Conservation (phyloP, 2,888 invertebrate species). For the Protophormia terraenovae region DNA sequence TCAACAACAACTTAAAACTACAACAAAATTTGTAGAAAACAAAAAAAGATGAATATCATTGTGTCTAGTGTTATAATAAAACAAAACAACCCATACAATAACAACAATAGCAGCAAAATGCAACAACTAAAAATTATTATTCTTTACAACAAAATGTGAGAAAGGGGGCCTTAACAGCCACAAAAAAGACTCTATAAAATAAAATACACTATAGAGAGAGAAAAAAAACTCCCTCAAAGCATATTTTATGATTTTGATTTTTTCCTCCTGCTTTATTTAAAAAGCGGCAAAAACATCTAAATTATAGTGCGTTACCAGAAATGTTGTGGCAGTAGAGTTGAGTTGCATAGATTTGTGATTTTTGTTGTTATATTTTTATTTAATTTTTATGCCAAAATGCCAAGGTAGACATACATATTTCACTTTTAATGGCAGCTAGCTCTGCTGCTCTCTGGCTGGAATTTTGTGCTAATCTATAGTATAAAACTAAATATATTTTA, state of each 20-base stretch:
- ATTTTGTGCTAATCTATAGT: not conserved
- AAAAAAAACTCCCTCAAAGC: slow-evolving; percentile 61
- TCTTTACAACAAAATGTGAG: slow-evolving; percentile 43
- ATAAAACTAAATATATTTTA: not conserved
- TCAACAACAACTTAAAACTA: slow-evolving; percentile 14
- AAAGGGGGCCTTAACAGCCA: slow-evolving; percentile 30
- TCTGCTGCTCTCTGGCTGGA: not conserved
- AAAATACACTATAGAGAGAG: not conserved
- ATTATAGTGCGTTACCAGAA: slow-evolving; percentile 62
- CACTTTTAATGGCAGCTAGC: slow-evolving; percentile 64
- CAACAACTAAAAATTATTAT: slow-evolving; percentile 14
- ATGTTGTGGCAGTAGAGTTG: slow-evolving; percentile 7
- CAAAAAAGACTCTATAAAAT: not conserved
- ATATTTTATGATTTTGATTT: slow-evolving; percentile 40
- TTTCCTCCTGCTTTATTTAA: not conserved
- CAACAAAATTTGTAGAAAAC: not conserved
- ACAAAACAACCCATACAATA: not conserved
- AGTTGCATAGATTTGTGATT: slow-evolving; percentile 28
- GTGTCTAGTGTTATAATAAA: slow-evolving; percentile 59
- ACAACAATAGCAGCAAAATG: not conserved
- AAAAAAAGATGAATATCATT: slow-evolving; percentile 62
- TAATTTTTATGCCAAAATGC: slow-evolving; percentile 53
- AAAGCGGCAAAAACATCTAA: slow-evolving; percentile 64
- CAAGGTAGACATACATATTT: slow-evolving; percentile 63
- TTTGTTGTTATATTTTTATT: not conserved